These are phyloP conservation scores for Sinodicranocentrus sp. DNA, from an alignment of 2,888 invertebrate species.

Conservation along the genomic window DNA sequence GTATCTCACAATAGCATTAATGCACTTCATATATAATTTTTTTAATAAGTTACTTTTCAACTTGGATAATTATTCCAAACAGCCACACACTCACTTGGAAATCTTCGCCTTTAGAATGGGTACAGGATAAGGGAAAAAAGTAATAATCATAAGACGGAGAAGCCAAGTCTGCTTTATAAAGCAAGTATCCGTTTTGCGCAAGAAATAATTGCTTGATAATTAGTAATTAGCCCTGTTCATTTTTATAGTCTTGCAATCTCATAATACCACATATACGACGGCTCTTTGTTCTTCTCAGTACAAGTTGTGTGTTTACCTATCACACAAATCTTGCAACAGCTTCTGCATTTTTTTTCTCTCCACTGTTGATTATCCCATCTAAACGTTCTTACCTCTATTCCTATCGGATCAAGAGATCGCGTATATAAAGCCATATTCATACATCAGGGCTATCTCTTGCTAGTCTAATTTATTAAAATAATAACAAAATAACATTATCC, in stretches of 20 bases:
- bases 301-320: too few species aligned
- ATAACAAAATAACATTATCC: constrained; percentile 18
- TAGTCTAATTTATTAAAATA: constrained; percentile 21
- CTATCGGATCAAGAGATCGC: too few species aligned
- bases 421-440: constrained; percentile 1
- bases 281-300: too few species aligned
- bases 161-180: not conserved
- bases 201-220: constrained; percentile 29
- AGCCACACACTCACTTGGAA: too few species aligned
- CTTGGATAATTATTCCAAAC: constrained; percentile 8
- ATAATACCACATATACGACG: too few species aligned
- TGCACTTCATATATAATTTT: not conserved
- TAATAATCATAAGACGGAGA: too few species aligned
- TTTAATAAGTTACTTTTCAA: constrained; percentile 7
- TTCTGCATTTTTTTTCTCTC: not conserved
- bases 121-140: too few species aligned
- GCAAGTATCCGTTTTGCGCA: constrained; percentile 3
- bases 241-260: constrained; percentile 14
- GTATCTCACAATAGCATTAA: not conserved
- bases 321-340: not conserved
- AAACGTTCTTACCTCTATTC: too few species aligned
- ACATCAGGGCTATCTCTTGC: not conserved
- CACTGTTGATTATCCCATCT: too few species aligned
- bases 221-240: constrained; percentile 36
- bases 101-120: too few species aligned